phyloP scores from a whole-genome alignment of 2,797 vertebrate genomes.

The Scyliorhinus canicula region DNA sequence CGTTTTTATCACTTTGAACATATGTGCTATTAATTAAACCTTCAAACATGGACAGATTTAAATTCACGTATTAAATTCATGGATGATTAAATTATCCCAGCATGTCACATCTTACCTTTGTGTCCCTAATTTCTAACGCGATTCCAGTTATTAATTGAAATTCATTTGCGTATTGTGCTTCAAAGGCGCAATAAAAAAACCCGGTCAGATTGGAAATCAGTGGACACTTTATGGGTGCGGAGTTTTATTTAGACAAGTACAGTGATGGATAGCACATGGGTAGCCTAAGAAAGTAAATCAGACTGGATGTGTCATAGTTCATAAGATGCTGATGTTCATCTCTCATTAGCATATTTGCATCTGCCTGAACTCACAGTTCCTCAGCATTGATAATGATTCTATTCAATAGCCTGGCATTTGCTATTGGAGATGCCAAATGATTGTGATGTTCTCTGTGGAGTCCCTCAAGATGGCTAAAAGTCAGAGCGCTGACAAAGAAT shows the following conservation, averaged over 20 bases:
- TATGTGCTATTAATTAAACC: conserved; percentile 27
- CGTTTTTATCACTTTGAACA: conserved; percentile 14
- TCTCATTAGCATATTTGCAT: not conserved
- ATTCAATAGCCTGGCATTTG: not conserved
- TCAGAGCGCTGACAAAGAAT: too few species aligned
- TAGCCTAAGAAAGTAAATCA: not conserved
- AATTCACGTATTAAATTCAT: not conserved
- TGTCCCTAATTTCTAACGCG: conserved; percentile 9
- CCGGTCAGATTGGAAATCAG: not conserved
- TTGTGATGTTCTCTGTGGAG: too few species aligned
- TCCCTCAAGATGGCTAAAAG: too few species aligned
- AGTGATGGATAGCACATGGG: not conserved
- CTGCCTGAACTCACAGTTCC: not conserved
- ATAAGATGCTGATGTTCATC: not conserved
- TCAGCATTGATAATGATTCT: not conserved
- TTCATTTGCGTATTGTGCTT: not conserved
- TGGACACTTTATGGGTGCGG: not conserved
- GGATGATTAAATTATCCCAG: conserved; percentile 13
- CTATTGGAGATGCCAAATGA: not conserved
- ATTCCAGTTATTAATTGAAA: conserved; percentile 15
- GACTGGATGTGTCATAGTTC: not conserved
- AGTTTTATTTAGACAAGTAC: conserved; percentile 13
- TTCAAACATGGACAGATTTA: not conserved
- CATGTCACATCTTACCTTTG: conserved; percentile 8
- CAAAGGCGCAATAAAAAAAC: not conserved